Conservation (phyloP, 2,797 vertebrate species). For the Myotis findleyi region DNA sequence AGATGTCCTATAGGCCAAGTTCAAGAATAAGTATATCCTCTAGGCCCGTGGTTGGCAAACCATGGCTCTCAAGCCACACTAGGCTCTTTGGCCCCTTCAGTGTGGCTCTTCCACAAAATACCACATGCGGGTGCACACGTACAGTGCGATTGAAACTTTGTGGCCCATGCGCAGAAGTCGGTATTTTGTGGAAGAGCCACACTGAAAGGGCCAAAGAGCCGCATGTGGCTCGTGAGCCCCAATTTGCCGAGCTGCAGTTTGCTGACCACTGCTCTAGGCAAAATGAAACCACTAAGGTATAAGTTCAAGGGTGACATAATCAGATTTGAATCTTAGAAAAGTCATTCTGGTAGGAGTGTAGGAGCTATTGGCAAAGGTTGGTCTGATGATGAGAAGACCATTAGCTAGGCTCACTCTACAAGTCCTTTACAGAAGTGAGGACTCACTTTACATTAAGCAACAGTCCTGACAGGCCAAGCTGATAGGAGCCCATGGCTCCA, state of each 20-base stretch:
- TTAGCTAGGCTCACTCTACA: neutral
- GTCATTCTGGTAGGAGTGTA: neutral
- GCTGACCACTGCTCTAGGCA: neutral
- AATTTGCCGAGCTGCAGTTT: too few species aligned
- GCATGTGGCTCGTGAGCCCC: too few species aligned
- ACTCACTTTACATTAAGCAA: neutral
- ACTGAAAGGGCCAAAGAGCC: too few species aligned
- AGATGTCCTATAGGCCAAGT: neutral
- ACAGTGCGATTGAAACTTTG: too few species aligned
- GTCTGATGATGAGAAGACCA: neutral
- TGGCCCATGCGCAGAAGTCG: too few species aligned
- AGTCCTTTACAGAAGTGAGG: neutral
- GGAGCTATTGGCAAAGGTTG: neutral
- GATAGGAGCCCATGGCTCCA: neutral
- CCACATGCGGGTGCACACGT: too few species aligned
- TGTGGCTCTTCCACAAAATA: too few species aligned
- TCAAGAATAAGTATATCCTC: neutral
- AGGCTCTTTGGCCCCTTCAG: too few species aligned
- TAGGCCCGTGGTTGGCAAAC: neutral
- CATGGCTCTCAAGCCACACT: too few species aligned
- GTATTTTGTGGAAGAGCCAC: too few species aligned
- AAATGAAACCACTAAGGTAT: neutral
- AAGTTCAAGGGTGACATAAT: neutral
- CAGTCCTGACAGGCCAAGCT: neutral
- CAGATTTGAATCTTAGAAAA: conserved; percentile 13